These are phyloP conservation scores for Sinosuthora webbiana DNA, from an alignment of 2,113 vertebrate genomes.

Conservation along the genomic window DNA sequence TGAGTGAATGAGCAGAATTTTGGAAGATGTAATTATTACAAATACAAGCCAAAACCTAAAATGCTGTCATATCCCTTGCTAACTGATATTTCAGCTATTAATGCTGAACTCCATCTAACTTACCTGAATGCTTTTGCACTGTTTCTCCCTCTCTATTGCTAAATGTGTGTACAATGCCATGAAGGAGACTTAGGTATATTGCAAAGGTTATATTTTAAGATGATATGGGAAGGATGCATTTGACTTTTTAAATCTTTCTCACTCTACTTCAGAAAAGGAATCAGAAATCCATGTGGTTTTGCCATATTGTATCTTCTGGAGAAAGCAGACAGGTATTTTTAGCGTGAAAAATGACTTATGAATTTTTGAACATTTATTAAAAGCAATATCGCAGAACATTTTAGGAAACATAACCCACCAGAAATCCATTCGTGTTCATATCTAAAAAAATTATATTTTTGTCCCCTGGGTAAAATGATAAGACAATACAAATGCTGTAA, in stretches of 20 bases:
- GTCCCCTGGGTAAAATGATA: not conserved
- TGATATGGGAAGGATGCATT: not conserved
- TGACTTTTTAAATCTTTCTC: constrained; percentile 1
- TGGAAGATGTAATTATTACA: not conserved
- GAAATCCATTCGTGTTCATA: not conserved
- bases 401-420: constrained; percentile 13
- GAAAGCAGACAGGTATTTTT: constrained; percentile 2
- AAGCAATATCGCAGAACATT: not conserved
- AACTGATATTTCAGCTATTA: constrained; percentile 13
- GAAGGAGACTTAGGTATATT: constrained; percentile 44
- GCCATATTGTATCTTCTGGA: not conserved
- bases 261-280: not conserved
- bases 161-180: not conserved
- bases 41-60: not conserved
- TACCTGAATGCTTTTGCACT: not conserved
- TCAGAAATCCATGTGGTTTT: not conserved
- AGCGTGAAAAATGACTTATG: not conserved
- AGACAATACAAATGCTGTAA: not conserved
- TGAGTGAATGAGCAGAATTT: not conserved
- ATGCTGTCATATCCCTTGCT: not conserved
- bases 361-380: constrained; percentile 54
- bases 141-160: constrained; percentile 13
- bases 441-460: not conserved
- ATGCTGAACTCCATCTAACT: constrained; percentile 15
- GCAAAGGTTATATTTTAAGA: constrained; percentile 30